A percentile compares a stretch with the other conserved stretches of the same genome.
Conservation (phyloP, 1,140 invertebrate genomes). For the Contarinia nasturtii region DNA sequence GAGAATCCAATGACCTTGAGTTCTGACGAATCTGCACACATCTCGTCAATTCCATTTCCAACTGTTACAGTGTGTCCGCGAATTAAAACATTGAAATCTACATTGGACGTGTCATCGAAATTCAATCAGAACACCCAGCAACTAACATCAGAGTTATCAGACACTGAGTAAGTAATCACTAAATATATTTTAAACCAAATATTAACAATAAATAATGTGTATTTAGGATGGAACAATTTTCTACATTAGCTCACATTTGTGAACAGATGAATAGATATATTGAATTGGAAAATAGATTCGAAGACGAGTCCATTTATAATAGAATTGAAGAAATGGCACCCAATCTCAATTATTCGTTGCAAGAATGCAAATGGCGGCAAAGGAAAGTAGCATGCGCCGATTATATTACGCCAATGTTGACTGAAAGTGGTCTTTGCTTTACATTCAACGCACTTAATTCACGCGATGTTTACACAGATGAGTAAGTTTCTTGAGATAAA, state of each 20-base stretch:
- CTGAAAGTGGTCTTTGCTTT: background rate
- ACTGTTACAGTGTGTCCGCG: conserved; percentile 38
- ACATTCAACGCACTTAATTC: background rate
- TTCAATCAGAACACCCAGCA: background rate
- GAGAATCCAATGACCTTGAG: conserved; percentile 39
- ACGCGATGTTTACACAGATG: background rate
- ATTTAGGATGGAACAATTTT: background rate
- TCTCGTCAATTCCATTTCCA: conserved; percentile 41
- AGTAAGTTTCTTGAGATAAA: too few relatives aligned
- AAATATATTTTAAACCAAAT: too few relatives aligned
- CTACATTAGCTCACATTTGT: background rate
- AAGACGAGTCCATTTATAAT: background rate
- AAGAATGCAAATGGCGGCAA: background rate
- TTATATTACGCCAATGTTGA: background rate
- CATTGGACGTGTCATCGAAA: too few relatives aligned
- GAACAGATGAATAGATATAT: background rate
- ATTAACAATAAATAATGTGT: too few relatives aligned
- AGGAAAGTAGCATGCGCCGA: background rate
- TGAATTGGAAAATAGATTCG: background rate
- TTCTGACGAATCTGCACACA: conserved; percentile 26
- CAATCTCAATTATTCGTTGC: background rate
- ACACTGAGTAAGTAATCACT: background rate
- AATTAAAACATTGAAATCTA: conserved; percentile 27
- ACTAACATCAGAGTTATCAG: background rate
- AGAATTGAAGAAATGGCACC: background rate